phyloP scores from a whole-genome alignment of 2,888 invertebrate species.

The Papilio demoleus region DNA sequence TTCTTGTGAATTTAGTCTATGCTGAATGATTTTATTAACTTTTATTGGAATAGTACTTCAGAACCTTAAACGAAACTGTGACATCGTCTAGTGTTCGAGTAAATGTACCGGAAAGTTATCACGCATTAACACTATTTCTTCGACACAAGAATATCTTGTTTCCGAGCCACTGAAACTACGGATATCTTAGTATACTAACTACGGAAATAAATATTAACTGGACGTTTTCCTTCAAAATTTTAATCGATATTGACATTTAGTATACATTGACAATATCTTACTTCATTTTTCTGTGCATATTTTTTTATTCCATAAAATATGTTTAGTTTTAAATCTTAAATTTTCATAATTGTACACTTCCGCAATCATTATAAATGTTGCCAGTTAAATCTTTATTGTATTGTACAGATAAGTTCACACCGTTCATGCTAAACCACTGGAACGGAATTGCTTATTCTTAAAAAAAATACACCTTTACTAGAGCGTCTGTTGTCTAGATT shows the following conservation, averaged over 20 bases:
- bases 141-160: conserved; percentile 31
- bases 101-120: conserved; percentile 29
- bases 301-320: neutral
- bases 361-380: conserved; percentile 25
- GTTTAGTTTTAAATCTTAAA: conserved; percentile 10
- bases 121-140: conserved; percentile 25
- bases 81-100: neutral
- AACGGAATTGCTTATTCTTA: conserved; percentile 64
- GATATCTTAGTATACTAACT: conserved; percentile 16
- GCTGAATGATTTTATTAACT: neutral
- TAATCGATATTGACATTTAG: no score
- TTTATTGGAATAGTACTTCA: neutral
- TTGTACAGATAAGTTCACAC: conserved; percentile 62
- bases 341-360: conserved; percentile 22
- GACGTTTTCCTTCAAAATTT: no score
- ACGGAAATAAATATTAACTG: neutral
- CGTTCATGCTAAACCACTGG: conserved; percentile 51
- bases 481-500: conserved; percentile 60
- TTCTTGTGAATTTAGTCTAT: neutral
- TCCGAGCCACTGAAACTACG: conserved; percentile 33
- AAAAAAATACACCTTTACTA: conserved; percentile 56
- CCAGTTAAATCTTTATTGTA: conserved; percentile 12
- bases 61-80: neutral
- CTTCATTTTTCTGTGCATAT: neutral
- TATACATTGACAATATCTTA: neutral